Base-by-base conservation (phyloP, 2,888 invertebrate species). In the Drosophila nr. medialis region DNA sequence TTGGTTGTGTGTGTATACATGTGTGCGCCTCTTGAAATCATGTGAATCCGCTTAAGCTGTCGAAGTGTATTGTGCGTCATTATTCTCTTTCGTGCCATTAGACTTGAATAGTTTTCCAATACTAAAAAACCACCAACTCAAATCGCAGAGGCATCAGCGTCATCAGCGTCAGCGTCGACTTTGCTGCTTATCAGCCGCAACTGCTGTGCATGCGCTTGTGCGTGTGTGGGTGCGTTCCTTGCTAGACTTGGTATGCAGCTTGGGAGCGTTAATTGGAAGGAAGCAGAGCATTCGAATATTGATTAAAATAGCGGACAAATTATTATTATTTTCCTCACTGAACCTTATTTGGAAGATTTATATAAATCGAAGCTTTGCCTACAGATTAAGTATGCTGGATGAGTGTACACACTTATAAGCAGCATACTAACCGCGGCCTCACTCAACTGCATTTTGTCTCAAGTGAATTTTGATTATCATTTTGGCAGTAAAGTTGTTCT, bases 61-160 rank as follows among this genome's bases (percentile, higher is more conserved):
- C 75, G 72, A 86, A 89, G 86, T 78, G 80, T 80, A 81, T 86
- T 84, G 84, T 81, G 85, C 78, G 87, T 92, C 92, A 92, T 92
- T 92, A 92, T 92, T 92, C 92, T 92, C 92, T 92, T 91, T 91
- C 92, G 88, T 91, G 90, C 92, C 92, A 92, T 92, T 92, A 92
- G 92, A 90, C 91, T 91, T 91, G 86, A 92, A 92, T 92, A 91
- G 91, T 90, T 92, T 92, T 88, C 71, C 78, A 80, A 88, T 80
- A 55, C 38, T 21, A 34, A 65, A 40, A 50, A 55, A 49, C 54
- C 70, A 60, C 55, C 62, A 74, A 82, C 74, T 78, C 81, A 81
- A 83, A 83, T 79, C 74, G 81, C 51, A 71, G 68, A 64, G 36
- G 36, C 42, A 11, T 42, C 42, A 21, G 40, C 40, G n/a, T n/a